Evolutionary conservation across 2,113 vertebrate species (phyloP), one percentile per base, ranked within the genome.

Genomic region (Chunga burmeisteri): DNA sequence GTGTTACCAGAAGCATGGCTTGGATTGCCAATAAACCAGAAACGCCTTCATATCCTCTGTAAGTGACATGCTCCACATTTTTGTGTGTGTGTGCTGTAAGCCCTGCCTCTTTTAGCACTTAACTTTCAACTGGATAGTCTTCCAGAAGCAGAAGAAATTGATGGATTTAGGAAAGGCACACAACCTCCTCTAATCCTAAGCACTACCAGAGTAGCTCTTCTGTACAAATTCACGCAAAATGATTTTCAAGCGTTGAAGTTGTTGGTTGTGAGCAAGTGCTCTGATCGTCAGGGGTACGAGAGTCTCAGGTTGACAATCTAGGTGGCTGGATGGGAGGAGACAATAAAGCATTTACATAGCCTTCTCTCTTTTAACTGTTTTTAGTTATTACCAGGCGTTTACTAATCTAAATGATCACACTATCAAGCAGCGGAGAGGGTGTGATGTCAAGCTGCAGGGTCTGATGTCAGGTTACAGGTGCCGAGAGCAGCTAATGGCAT

Each of bases 201-300:
- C 1, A 6, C 49, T 29, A 25, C 30, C 23, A 4, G 53, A 42
- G 21, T 0, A 44, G 25, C 17, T 71, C 30, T n/a, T 62, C 42
- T 9, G 30, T 11, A 30, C 12, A 34, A 89, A 59, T 15, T 22
- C 32, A 74, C 1, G 1, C 38, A 47, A 73, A 75, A 26, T 40
- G 5, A 59, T 63, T 83, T 62, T 30, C 20, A 32, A 8, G n/a
- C 2, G 40, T 18, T 19, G 42, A 78, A 75, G 42, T 0, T 52
- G 53, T 1, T 23, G 30, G 17, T 30, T 52, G 62, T 19, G 44
- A 79, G 42, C 2, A 3, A 81, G 34, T 1, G 3, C 50, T 75
- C 53, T 10, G 32, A 38, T 20, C 1, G 1, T 16, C 13, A n/a
- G 6, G 26, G 47, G 15, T 30, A 52, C 0, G 1, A 50, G 30